These are phyloP conservation scores for Ammodytes dubius DNA, from an alignment of 2,113 vertebrate genomes.

Conservation along the genomic window DNA sequence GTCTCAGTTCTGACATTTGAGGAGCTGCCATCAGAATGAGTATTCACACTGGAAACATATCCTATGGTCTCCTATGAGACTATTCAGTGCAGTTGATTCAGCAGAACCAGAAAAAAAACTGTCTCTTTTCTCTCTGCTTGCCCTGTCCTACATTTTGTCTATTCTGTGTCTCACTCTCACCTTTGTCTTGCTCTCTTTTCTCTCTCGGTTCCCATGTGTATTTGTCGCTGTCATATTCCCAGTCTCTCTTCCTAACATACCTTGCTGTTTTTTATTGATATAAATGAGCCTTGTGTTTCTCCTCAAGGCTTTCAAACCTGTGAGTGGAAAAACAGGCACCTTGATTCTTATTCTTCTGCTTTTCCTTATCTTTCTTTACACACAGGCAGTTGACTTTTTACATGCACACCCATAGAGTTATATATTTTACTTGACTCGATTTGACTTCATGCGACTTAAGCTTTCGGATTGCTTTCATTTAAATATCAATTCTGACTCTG, in stretches of 20 bases:
- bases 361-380: constrained; percentile 15
- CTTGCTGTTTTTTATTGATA: constrained; percentile 54
- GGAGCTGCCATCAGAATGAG: neutral
- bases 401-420: neutral
- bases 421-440: constrained; percentile 7
- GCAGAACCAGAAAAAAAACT: neutral
- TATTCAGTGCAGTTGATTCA: constrained; percentile 3
- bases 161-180: constrained; percentile 17
- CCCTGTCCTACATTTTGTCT: constrained; percentile 8
- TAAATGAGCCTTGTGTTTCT: constrained; percentile 43
- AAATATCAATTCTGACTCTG: neutral
- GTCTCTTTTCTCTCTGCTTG: constrained; percentile 9
- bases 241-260: constrained; percentile 14
- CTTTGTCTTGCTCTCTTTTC: constrained; percentile 15
- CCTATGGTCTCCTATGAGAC: neutral
- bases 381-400: neutral
- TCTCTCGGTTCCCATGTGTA: constrained; percentile 10
- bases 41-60: neutral
- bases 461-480: neutral
- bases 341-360: constrained; percentile 15
- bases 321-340: constrained; percentile 39
- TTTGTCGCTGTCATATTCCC: constrained; percentile 47
- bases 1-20: neutral
- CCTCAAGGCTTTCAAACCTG: constrained; percentile 5
- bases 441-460: neutral